A percentile compares a stretch with the other conserved stretches of the same genome.
Conservation (phyloP, 2,797 vertebrate genomes). For the Nasua narica region DNA sequence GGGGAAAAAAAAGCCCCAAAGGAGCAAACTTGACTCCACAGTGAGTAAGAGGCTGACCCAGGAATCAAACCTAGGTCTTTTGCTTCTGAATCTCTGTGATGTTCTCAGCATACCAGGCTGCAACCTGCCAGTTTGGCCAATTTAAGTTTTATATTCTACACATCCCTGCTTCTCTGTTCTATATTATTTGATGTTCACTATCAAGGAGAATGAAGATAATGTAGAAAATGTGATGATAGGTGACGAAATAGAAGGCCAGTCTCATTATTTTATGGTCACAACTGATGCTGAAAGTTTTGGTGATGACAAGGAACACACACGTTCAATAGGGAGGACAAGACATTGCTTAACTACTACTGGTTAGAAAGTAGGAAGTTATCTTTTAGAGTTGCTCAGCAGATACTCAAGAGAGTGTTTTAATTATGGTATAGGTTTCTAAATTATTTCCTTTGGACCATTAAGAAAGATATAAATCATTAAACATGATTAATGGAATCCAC, state of each 20-base stretch:
- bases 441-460: constrained; percentile 51
- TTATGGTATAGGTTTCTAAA: constrained; percentile 30
- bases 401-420: constrained; percentile 46
- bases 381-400: background rate
- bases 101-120: background rate
- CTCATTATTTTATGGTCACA: background rate
- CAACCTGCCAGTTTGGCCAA: background rate
- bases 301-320: background rate
- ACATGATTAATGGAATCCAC: constrained; percentile 36
- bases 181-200: background rate
- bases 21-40: background rate
- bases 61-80: background rate
- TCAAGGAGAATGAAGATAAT: background rate
- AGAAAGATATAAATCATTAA: constrained; percentile 44
- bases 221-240: background rate
- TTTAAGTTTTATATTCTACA: background rate
- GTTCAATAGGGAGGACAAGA: background rate
- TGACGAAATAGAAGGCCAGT: background rate
- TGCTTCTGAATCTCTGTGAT: background rate
- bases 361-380: background rate
- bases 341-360: background rate
- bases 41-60: background rate
- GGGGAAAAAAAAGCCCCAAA: background rate
- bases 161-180: background rate
- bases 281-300: background rate